Percentiles rank a stretch among this genome's conserved stretches.
Conservation (phyloP, 2,113 vertebrate species). For the Ovibos moschatus region DNA sequence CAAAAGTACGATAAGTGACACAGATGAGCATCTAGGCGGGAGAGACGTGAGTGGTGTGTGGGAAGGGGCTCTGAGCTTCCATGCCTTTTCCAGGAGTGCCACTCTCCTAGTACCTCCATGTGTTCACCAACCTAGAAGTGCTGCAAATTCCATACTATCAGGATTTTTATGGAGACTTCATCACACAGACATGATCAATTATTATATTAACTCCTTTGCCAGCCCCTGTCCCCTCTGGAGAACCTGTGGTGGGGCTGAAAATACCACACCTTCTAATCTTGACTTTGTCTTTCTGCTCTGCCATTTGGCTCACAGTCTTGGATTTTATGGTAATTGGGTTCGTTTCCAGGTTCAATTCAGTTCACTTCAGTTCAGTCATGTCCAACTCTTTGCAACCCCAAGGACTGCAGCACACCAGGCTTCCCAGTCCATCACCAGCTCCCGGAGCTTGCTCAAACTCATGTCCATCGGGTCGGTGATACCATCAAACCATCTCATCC, state of each 20-base stretch:
- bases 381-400: neutral
- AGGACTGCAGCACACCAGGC: neutral
- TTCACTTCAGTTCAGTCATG: neutral
- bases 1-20: neutral
- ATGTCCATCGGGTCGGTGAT: rapidly evolving
- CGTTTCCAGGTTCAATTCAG: neutral
- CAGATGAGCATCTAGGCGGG: neutral
- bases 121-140: neutral
- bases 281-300: neutral
- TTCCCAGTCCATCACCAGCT: neutral
- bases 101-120: neutral
- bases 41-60: neutral
- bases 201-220: neutral
- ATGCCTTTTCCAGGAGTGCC: neutral
- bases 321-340: neutral
- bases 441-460: neutral
- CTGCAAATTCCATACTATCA: neutral
- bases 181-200: neutral
- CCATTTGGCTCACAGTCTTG: neutral
- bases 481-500: neutral
- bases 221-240: neutral
- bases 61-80: neutral
- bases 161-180: neutral
- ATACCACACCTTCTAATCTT: neutral
- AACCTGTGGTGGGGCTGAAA: neutral